Base-by-base conservation (phyloP, 2,797 vertebrate species). In the Chelonia mydas region DNA sequence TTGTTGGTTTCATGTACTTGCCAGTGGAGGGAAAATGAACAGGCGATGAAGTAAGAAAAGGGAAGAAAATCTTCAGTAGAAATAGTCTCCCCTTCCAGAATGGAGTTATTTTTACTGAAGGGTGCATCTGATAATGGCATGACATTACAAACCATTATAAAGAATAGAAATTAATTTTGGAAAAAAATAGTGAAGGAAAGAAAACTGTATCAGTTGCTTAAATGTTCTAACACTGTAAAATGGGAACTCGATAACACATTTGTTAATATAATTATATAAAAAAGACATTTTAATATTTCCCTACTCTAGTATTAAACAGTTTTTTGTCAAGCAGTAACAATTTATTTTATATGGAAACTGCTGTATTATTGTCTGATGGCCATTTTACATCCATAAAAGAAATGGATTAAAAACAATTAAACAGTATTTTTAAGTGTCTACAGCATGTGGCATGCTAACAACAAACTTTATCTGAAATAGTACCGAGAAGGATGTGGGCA, bases 221-320 rank as follows among this genome's bases (percentile, higher is more conserved):
- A 94, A n/a, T 21, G 93, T 91, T 87, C 47, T 94, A 92, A 92
- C 96, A 83, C 86, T 98, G 59, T 97, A 94, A 98, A 97, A 97
- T 89, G 88, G 78, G 61, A 98, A 97, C 65, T 87, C 79, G 74
- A 77, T 95, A 95, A 86, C 90, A 91, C 83, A 87, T 97, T 96
- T 96, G 87, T 97, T 97, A 97, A 97, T 97, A 97, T 97, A 97
- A 97, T 97, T 97, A 97, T 96, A 96, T 95, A 97, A 92, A 97
- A 97, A 96, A 97, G 97, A 96, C 97, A 93, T 93, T 97, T 98
- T 98, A 97, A 98, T 97, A 95, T 97, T 97, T 97, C 97, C 97
- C 97, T 95, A 89, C 97, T 94, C 84, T 96, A 89, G 65, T 81
- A 83, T 84, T 72, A 96, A 95, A 96, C 96, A 94, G 95, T 98